phyloP scores from a whole-genome alignment of 2,113 vertebrate genomes.

The Mormyrus iriodes region DNA sequence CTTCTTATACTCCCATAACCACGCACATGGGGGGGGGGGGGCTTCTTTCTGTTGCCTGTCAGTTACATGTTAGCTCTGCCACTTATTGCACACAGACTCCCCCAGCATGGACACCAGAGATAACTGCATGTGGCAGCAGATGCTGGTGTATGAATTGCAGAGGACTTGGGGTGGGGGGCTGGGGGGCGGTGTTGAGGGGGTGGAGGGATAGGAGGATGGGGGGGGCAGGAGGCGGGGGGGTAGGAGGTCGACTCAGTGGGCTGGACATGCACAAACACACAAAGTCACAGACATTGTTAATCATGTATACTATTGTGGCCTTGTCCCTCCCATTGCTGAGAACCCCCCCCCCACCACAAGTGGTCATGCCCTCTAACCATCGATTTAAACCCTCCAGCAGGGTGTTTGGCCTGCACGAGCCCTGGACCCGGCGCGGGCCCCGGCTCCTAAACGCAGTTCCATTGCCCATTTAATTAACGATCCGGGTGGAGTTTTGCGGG shows the following conservation, averaged over 20 bases:
- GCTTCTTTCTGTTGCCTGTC: background rate
- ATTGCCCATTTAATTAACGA: conserved; percentile 21
- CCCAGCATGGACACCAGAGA: background rate
- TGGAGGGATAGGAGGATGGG: background rate
- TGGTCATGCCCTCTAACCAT: background rate
- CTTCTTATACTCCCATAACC: background rate
- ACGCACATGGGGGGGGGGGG: background rate
- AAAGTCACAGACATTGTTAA: conserved; percentile 6
- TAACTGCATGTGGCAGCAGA: conserved; percentile 11
- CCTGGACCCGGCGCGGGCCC: background rate
- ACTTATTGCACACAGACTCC: background rate
- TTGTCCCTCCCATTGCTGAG: background rate
- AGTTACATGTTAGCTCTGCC: background rate
- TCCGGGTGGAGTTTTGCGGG: conserved; percentile 25
- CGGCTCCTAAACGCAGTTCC: background rate
- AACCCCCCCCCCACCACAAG: background rate
- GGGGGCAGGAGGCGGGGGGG: background rate
- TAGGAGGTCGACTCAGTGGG: background rate
- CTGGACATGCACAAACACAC: background rate
- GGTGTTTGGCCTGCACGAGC: background rate
- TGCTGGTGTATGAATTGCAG: conserved; percentile 1
- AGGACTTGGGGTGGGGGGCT: background rate
- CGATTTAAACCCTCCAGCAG: background rate
- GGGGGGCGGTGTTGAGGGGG: background rate
- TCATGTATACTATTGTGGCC: background rate